Conservation (phyloP, 2,888 invertebrate species). For the Hyles lineata region DNA sequence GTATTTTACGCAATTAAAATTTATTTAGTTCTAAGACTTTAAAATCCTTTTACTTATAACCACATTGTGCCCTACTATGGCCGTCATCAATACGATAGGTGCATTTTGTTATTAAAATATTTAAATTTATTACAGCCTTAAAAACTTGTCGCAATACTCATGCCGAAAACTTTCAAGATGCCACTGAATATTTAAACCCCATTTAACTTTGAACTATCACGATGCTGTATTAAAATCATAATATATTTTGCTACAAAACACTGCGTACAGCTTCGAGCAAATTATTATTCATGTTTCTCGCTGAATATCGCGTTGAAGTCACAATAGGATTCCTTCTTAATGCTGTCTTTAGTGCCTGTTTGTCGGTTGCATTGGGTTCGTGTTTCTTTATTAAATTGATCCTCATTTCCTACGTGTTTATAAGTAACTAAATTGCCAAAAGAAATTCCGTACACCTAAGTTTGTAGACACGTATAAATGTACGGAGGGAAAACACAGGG, state of each 20-base stretch:
- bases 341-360: conserved; percentile 38
- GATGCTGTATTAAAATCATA: neutral
- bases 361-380: conserved; percentile 42
- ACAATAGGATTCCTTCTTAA: conserved; percentile 36
- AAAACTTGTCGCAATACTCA: neutral
- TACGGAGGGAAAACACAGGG: conserved; percentile 59
- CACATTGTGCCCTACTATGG: too few species aligned
- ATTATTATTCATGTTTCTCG: conserved; percentile 31
- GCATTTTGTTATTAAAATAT: too few species aligned
- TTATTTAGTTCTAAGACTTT: too few species aligned
- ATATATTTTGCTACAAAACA: neutral
- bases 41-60: too few species aligned
- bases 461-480: conserved; percentile 48
- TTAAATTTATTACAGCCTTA: neutral
- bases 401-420: conserved; percentile 38
- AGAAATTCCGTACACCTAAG: conserved; percentile 43
- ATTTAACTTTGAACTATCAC: conserved; percentile 8
- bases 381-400: conserved; percentile 44
- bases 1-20: too few species aligned
- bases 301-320: conserved; percentile 26
- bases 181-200: conserved; percentile 19
- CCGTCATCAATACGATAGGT: too few species aligned
- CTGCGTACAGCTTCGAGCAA: conserved; percentile 12
- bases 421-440: conserved; percentile 45
- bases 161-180: neutral